phyloP scores from a whole-genome alignment of 2,113 vertebrate species.

The Hippoglossus stenolepis region DNA sequence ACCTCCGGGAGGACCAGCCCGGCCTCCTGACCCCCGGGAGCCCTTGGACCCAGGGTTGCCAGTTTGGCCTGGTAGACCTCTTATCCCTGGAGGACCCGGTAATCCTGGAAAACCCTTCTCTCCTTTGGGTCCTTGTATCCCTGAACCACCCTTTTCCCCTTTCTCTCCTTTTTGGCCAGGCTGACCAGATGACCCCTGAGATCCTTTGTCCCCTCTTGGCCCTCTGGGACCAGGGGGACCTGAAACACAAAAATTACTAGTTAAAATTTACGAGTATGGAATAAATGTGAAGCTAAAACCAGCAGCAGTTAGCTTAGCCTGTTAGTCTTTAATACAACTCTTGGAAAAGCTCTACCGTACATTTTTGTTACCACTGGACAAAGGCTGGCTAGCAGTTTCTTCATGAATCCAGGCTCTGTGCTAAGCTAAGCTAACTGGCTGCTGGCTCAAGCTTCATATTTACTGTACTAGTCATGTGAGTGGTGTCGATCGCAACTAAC shows the following conservation, averaged over 20 bases:
- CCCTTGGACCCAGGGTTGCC: constrained; percentile 92
- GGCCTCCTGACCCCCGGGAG: constrained; percentile 92
- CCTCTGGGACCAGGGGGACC: constrained; percentile 96
- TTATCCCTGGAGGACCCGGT: constrained; percentile 88
- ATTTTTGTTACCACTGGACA: not conserved
- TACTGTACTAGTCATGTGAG: no score
- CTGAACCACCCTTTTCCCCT: constrained; percentile 90
- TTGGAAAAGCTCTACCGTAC: no score
- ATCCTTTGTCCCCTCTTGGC: constrained; percentile 91
- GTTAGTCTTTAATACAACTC: not conserved
- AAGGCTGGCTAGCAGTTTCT: not conserved
- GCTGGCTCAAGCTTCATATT: no score
- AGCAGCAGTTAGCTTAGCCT: not conserved
- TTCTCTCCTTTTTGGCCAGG: constrained; percentile 92
- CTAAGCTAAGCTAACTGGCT: not conserved
- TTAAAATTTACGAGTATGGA: not conserved
- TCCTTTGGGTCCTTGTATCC: constrained; percentile 87
- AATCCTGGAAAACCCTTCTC: constrained; percentile 89
- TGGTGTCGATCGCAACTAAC: no score
- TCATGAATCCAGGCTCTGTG: not conserved
- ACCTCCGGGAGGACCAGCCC: constrained; percentile 88
- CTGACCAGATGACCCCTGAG: constrained; percentile 86
- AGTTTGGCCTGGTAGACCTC: constrained; percentile 89
- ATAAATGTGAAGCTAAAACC: no score
- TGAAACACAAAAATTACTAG: constrained; percentile 77